Conservation (phyloP, 2,888 invertebrate genomes). For the Miltochrista miniata region DNA sequence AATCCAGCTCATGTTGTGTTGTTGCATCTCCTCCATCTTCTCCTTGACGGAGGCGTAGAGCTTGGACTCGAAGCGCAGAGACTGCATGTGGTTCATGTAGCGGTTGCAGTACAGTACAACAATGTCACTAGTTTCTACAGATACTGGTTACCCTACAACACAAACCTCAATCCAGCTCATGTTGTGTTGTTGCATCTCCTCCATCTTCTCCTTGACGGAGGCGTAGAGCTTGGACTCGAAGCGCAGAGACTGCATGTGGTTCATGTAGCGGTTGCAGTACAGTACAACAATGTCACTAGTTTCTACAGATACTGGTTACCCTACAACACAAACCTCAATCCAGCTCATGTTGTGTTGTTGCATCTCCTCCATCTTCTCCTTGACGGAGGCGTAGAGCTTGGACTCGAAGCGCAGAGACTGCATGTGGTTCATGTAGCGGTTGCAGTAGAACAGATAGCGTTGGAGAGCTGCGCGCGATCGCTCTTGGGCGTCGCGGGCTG, state of each 20-base stretch:
- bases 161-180: conserved; percentile 99
- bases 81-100: no score
- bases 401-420: conserved; percentile 98
- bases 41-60: no score
- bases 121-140: no score
- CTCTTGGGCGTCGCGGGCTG: conserved; percentile 98
- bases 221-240: conserved; percentile 99
- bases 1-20: no score
- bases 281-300: no score
- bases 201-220: conserved; percentile 98
- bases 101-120: no score
- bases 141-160: not conserved
- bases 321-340: conserved; percentile 90
- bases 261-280: conserved; percentile 99
- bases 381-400: conserved; percentile 97
- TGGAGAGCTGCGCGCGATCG: conserved; percentile 96
- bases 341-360: conserved; percentile 99
- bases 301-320: no score
- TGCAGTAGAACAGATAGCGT: conserved; percentile 99
- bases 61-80: no score
- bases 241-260: conserved; percentile 99
- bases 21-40: no score
- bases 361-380: conserved; percentile 99
- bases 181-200: conserved; percentile 99
- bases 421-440: conserved; percentile 99